Evolutionary conservation across 2,797 vertebrate species (phyloP), one percentile per base, ranked within the genome.

Genomic region (Astyanax mexicanus): DNA sequence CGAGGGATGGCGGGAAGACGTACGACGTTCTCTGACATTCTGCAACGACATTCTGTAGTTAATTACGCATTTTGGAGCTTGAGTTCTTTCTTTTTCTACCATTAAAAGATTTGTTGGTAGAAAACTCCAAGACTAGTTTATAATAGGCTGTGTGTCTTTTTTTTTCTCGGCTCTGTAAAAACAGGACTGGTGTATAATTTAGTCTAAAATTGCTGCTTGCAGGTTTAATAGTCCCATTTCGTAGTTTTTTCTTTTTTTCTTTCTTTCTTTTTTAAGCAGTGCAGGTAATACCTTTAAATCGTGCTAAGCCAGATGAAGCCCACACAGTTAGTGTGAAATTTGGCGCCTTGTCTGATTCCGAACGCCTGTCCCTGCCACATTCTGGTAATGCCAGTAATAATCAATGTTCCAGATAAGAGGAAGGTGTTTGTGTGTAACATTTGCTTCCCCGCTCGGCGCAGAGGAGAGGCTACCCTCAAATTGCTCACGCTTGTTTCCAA

Each of bases 361-460:
- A 27, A 8, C 25, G 55, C 49, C 49, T 35, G 55, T 58, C 7
- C 49, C 40, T 74, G 51, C 65, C 21, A 44, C 42, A 62, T 69
- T 62, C 47, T 60, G 44, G 55, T 62, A 74, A 75, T 65, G 49
- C 55, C 60, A 25, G 55, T 66, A 21, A 66, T 75, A 71, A 75
- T 65, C 72, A 70, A 55, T 75, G 60, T 65, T 79, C 58, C 52
- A 54, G 37, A 72, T 60, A 69, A 75, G 44, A 13, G 21, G 21
- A 65, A 52, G 27, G 55, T 58, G 55, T 58, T 35, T 32, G 27
- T 4, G 23, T 55, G n/a, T n/a, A n/a, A n/a, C n/a, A n/a, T n/a
- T n/a, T n/a, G n/a, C n/a, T n/a, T n/a, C n/a, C n/a, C n/a, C n/a
- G n/a, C n/a, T n/a, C 23, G 29, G 52, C 23, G 51, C 23, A 12